Evolutionary conservation across 2,113 vertebrate genomes (phyloP).

Genomic region (Pseudopipra pipra): DNA sequence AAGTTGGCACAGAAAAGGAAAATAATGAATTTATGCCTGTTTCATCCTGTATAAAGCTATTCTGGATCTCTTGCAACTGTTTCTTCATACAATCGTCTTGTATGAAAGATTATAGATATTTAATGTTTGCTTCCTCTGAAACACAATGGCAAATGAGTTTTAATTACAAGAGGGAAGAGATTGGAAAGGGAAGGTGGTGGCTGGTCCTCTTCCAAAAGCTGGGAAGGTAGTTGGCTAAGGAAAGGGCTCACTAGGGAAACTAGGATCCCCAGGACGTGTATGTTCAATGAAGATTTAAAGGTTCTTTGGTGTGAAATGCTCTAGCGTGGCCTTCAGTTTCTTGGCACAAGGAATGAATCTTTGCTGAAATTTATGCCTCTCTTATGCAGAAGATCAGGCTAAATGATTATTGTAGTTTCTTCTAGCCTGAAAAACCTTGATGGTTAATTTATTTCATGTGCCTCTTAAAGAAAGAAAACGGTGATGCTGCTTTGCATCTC

Average conservation of each 20-base stretch:
- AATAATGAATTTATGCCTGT: not conserved
- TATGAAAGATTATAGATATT: not conserved
- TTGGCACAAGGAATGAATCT: not conserved
- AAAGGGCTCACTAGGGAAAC: not conserved
- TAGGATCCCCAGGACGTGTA: not conserved
- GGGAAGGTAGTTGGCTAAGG: not conserved
- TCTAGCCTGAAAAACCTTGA: not conserved
- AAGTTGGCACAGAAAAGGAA: not conserved
- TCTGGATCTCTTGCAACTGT: not conserved
- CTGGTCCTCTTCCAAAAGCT: not conserved
- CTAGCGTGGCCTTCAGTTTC: not conserved
- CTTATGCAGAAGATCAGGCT: not conserved
- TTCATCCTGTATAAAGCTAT: not conserved
- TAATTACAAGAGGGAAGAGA: not conserved
- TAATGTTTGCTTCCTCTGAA: not conserved
- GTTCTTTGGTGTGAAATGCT: not conserved
- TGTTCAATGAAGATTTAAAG: not conserved
- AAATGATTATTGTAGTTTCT: not conserved
- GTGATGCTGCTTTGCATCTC: not conserved
- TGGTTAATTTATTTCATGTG: not conserved
- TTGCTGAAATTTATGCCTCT: not conserved
- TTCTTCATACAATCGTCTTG: not conserved
- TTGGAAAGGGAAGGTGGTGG: not conserved
- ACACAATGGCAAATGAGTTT: not conserved
- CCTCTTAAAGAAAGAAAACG: not conserved